Conservation (phyloP, 2,888 invertebrate species). For the Eledona agricola region DNA sequence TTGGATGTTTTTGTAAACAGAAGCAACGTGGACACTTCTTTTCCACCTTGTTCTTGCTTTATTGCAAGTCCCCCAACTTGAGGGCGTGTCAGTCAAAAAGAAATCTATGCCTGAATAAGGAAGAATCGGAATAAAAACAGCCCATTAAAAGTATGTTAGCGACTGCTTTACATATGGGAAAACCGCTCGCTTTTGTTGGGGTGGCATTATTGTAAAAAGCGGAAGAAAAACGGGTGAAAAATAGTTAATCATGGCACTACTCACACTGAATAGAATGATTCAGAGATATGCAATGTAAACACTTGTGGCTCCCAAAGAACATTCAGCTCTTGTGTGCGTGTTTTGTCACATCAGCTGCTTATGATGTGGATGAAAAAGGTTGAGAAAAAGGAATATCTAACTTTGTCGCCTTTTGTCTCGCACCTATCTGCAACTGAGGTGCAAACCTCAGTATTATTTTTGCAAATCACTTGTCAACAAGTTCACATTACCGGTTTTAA, state of each 20-base stretch:
- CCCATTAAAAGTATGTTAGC: constrained; percentile 29
- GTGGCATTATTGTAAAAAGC: constrained; percentile 21
- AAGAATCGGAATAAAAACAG: constrained; percentile 13
- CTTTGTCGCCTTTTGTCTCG: constrained; percentile 24
- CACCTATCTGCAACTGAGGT: constrained; percentile 17
- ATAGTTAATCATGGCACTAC: constrained; percentile 48
- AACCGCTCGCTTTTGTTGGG: constrained; percentile 22
- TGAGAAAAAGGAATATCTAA: constrained; percentile 18
- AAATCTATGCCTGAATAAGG: constrained; percentile 4
- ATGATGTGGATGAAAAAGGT: constrained; percentile 31
- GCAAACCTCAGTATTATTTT: too few species aligned
- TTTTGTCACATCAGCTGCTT: constrained; percentile 25
- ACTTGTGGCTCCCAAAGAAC: constrained; percentile 41
- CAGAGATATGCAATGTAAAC: constrained; percentile 48
- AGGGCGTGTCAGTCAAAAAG: too few species aligned
- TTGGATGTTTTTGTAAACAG: too few species aligned
- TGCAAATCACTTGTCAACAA: too few species aligned
- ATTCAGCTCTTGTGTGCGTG: constrained; percentile 15
- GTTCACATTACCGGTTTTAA: too few species aligned
- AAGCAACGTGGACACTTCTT: background rate
- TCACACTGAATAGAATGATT: constrained; percentile 45
- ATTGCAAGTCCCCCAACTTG: too few species aligned
- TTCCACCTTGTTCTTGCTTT: too few species aligned
- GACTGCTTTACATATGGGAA: constrained; percentile 15
- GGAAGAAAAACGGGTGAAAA: constrained; percentile 38